Conservation (phyloP, 2,113 vertebrate genomes). For the Paradisaea rubra region DNA sequence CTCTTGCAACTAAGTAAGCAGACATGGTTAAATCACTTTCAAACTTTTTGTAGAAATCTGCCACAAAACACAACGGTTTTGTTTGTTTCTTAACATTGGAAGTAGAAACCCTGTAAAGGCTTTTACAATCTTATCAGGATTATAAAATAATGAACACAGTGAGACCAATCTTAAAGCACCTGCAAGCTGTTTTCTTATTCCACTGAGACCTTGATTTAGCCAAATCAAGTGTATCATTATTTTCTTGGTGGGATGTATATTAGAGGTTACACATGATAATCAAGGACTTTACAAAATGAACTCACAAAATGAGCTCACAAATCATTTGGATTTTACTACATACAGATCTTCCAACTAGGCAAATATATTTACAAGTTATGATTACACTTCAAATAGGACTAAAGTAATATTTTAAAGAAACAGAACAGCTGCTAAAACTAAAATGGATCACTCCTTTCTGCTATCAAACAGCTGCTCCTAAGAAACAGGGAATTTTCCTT, state of each 20-base stretch:
- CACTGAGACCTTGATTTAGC: background rate
- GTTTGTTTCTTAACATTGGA: background rate
- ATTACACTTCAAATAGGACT: background rate
- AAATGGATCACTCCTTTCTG: background rate
- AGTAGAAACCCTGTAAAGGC: background rate
- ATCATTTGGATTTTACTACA: background rate
- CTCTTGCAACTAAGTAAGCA: background rate
- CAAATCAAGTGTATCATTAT: background rate
- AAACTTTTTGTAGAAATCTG: background rate
- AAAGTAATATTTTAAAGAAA: background rate
- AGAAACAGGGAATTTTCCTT: background rate
- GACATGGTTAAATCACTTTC: background rate
- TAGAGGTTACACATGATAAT: background rate
- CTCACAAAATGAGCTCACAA: background rate
- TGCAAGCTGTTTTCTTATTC: background rate
- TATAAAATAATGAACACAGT: background rate
- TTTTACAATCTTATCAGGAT: background rate
- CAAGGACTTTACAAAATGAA: background rate
- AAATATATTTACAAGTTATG: background rate
- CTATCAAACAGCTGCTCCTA: background rate
- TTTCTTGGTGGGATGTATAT: background rate
- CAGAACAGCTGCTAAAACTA: background rate
- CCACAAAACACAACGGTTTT: background rate
- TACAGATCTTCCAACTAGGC: background rate
- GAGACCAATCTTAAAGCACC: background rate